Evolutionary conservation across 2,797 vertebrate genomes (phyloP).

Genomic region (Podarcis lilfordi): DNA sequence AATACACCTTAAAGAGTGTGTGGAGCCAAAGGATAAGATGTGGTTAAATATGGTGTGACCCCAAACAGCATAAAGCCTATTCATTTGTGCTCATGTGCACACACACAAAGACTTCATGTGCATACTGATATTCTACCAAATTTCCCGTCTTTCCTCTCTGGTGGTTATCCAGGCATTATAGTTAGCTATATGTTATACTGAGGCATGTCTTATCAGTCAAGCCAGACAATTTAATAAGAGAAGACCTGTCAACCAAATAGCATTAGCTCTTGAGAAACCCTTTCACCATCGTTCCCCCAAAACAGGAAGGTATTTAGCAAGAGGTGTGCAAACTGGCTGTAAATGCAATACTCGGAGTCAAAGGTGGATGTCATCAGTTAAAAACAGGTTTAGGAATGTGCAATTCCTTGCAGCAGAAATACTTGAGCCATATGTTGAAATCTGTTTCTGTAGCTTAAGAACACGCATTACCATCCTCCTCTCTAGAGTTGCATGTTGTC

Average conservation of each 20-base stretch:
- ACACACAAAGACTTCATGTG: background rate
- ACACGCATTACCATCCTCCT: background rate
- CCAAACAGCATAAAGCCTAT: background rate
- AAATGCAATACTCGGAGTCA: constrained; percentile 27
- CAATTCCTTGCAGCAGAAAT: constrained; percentile 32
- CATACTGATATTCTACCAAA: constrained; percentile 8
- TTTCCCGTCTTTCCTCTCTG: constrained; percentile 26
- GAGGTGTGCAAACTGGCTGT: constrained; percentile 48
- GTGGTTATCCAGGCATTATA: constrained; percentile 36
- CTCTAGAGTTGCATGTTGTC: constrained; percentile 17
- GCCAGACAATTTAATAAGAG: constrained; percentile 56
- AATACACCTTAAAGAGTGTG: constrained; percentile 1
- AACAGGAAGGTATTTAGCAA: constrained; percentile 75
- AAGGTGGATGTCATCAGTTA: constrained; percentile 40
- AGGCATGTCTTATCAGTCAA: constrained; percentile 57
- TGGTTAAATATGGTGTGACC: background rate
- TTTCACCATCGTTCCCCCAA: constrained; percentile 62
- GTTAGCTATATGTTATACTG: background rate
- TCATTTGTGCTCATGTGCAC: background rate
- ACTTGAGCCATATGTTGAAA: background rate
- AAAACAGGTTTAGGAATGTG: constrained; percentile 41
- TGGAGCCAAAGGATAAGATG: background rate
- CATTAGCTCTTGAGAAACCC: constrained; percentile 65
- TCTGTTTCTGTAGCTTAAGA: constrained; percentile 44
- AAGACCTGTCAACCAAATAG: constrained; percentile 38